Conservation (phyloP, 2,888 invertebrate species). For the Tachystola acroxantha region DNA sequence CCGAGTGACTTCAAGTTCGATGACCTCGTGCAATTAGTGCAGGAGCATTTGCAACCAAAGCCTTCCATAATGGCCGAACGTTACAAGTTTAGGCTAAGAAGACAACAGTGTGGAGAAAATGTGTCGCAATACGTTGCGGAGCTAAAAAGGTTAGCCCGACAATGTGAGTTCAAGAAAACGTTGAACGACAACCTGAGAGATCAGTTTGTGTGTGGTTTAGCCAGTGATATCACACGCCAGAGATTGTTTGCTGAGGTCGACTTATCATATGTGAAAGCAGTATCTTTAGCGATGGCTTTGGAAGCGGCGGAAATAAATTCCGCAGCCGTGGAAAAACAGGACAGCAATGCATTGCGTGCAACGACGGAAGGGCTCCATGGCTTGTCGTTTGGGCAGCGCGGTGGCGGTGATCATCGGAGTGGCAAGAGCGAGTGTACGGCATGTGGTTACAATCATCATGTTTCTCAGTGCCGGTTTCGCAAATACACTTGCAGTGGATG, state of each 20-base stretch:
- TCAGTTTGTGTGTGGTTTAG: constrained; percentile 8
- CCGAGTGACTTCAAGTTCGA: constrained; percentile 4
- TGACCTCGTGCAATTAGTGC: constrained; percentile 3
- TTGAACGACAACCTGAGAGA: constrained; percentile 8
- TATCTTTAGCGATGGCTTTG: constrained; percentile 1
- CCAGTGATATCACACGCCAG: constrained; percentile 6
- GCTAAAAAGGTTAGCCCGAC: constrained; percentile 2
- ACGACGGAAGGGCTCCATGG: not conserved
- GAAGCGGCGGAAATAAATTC: constrained; percentile 6
- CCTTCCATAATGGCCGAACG: constrained; percentile 9
- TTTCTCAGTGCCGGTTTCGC: not conserved
- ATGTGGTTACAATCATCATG: too few relatives aligned
- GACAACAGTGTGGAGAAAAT: constrained; percentile 3
- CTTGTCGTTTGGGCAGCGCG: not conserved
- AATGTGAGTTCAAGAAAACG: constrained; percentile 2
- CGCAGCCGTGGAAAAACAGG: constrained; percentile 1
- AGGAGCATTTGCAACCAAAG: constrained; percentile 9
- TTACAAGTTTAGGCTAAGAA: constrained; percentile 9
- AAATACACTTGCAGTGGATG: constrained; percentile 6
- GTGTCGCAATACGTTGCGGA: constrained; percentile 7
- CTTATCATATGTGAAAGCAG: not conserved
- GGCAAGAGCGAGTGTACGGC: not conserved
- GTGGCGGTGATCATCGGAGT: not conserved
- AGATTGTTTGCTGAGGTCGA: constrained; percentile 9
- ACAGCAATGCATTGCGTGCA: not conserved